A percentile compares a stretch with the other conserved stretches of the same genome.
These are phyloP conservation scores for Danaus plexippus DNA, from an alignment of 1,140 invertebrate species.

Conservation along the genomic window DNA sequence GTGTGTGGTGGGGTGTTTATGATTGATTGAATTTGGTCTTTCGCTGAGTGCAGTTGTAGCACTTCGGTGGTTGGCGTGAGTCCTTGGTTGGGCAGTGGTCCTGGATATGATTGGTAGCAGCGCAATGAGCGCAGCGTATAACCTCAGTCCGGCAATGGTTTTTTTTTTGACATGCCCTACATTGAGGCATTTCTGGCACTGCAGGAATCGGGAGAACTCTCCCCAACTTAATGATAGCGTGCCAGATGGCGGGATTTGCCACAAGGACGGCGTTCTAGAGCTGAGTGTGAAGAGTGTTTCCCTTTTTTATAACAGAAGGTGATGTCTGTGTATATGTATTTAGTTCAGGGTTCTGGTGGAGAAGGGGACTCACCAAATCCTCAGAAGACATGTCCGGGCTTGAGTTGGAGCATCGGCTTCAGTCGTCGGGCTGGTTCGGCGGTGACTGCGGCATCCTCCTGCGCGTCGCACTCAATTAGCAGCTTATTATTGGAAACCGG, in stretches of 20 bases:
- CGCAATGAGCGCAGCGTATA: constrained; percentile 9
- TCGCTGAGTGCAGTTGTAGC: constrained; percentile 10
- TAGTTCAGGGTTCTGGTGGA: neutral
- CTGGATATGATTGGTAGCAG: neutral
- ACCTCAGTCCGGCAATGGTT: neutral
- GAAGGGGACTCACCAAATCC: neutral
- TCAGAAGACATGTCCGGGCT: neutral
- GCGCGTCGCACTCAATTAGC: constrained; percentile 7
- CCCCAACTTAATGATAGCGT: constrained; percentile 1
- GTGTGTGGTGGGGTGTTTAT: constrained; percentile 5
- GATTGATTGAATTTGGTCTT: constrained; percentile 6
- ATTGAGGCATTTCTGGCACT: constrained; percentile 14
- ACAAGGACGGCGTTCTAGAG: constrained; percentile 14
- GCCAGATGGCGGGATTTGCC: neutral
- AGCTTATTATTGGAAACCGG: constrained; percentile 9
- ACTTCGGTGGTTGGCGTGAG: neutral
- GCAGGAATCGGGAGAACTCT: constrained; percentile 14
- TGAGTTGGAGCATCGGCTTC: constrained; percentile 1
- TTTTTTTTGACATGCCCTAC: constrained; percentile 14
- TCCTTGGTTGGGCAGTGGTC: constrained; percentile 8
- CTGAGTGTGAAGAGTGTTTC: constrained; percentile 12
- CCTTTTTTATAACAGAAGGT: no score
- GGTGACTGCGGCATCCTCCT: neutral
- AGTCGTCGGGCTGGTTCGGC: neutral
- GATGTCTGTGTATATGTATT: no score